Evolutionary conservation across 92 coral and sea anemone genomes (phyloP).

Genomic region (Zoanthus solanderi): DNA sequence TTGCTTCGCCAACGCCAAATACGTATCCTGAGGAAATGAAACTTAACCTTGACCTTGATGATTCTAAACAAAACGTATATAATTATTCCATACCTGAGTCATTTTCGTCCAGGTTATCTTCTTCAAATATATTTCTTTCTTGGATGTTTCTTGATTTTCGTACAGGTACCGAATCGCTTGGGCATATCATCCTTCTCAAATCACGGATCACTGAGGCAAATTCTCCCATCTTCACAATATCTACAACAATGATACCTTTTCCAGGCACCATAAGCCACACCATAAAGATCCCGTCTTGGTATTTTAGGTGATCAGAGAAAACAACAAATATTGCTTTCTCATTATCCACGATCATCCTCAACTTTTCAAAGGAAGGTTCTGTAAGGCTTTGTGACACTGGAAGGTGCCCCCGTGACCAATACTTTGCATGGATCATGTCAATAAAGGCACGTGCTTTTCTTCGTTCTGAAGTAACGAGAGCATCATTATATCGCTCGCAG

Average conservation of each 20-base stretch:
- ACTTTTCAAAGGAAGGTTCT: slow-evolving; percentile 7
- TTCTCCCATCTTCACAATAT: neutral
- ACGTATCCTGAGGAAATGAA: no score
- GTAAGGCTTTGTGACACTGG: neutral
- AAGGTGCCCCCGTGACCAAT: neutral
- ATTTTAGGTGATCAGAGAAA: slow-evolving; percentile 3
- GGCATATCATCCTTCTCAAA: slow-evolving; percentile 11
- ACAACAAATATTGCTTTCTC: slow-evolving; percentile 25
- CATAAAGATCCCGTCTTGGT: neutral
- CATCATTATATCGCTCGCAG: neutral
- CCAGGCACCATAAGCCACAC: slow-evolving; percentile 21
- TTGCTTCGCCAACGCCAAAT: no score
- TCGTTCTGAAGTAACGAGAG: slow-evolving; percentile 37
- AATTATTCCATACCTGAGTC: neutral
- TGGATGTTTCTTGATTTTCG: slow-evolving; percentile 20
- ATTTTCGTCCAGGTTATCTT: neutral
- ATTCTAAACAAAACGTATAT: no score
- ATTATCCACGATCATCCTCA: neutral
- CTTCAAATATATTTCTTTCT: neutral
- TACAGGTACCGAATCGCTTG: slow-evolving; percentile 18
- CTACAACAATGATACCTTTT: neutral
- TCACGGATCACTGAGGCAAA: neutral
- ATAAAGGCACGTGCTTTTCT: slow-evolving; percentile 35
- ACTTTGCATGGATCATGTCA: slow-evolving; percentile 24
- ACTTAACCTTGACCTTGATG: neutral